Evolutionary conservation across 2,113 vertebrate genomes (phyloP).

Genomic region (Osmerus eperlanus): DNA sequence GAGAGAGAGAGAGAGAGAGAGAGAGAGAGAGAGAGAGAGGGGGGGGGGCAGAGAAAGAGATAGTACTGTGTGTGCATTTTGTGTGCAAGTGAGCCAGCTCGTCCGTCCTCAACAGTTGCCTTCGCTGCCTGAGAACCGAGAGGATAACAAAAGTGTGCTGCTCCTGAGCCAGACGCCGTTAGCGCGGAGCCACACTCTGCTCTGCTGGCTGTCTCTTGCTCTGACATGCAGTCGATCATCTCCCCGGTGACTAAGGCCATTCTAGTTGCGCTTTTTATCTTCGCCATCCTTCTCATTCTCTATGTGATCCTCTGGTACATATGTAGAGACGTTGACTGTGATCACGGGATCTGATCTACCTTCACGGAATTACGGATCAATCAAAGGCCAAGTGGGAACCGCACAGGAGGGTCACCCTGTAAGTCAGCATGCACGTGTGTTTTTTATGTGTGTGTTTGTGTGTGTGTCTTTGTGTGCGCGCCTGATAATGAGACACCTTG

Average conservation of each 20-base stretch:
- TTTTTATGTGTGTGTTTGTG: conserved; percentile 15
- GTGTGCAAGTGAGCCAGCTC: neutral
- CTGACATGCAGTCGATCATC: conserved; percentile 95
- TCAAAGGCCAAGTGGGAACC: conserved; percentile 21
- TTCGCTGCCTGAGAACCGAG: conserved; percentile 55
- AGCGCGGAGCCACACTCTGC: conserved; percentile 63
- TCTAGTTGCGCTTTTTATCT: conserved; percentile 94
- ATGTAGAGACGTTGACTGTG: conserved; percentile 96
- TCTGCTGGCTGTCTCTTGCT: conserved; percentile 64
- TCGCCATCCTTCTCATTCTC: conserved; percentile 96
- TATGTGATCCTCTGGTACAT: conserved; percentile 99
- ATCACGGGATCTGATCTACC: conserved; percentile 88
- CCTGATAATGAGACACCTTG: neutral
- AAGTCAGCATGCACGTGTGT: conserved; percentile 46
- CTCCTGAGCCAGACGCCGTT: conserved; percentile 3
- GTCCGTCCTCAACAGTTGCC: conserved; percentile 8
- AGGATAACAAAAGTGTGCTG: neutral
- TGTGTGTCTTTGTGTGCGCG: neutral
- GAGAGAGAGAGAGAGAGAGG: conserved; percentile 41
- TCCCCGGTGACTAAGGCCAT: conserved; percentile 96
- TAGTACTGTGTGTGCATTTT: neutral
- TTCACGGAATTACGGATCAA: conserved; percentile 29
- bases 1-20: conserved; percentile 20
- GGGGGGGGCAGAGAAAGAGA: neutral
- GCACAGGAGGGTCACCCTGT: conserved; percentile 65